Conservation (phyloP, 2,797 vertebrate species). For the Prunella strophiata region DNA sequence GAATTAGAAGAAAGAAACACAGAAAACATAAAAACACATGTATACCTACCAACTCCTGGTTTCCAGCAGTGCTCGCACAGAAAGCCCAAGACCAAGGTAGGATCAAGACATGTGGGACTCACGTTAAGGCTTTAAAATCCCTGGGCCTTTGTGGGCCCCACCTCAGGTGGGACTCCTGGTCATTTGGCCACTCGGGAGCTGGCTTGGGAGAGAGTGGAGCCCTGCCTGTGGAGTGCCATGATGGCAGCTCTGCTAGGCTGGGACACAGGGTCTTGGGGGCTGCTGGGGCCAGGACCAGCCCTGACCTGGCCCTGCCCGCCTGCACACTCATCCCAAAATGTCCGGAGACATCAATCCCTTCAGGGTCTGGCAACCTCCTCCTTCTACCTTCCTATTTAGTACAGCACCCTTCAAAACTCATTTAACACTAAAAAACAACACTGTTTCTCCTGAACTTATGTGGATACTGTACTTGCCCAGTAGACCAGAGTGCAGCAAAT, state of each 20-base stretch:
- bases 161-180: no score
- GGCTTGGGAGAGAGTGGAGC: neutral
- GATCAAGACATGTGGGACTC: rapidly evolving
- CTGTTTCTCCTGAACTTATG: neutral
- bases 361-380: neutral
- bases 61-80: neutral
- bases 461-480: neutral
- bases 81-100: rapidly evolving
- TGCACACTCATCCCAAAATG: neutral
- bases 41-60: neutral
- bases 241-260: neutral
- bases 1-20: neutral
- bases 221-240: neutral
- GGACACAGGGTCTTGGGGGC: no score
- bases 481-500: neutral
- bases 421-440: neutral
- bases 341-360: neutral
- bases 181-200: neutral
- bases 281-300: neutral
- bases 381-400: neutral
- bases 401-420: neutral
- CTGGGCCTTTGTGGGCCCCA: rapidly evolving
- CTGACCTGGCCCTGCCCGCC: neutral
- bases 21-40: neutral
- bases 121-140: neutral